Percentiles rank a stretch among this genome's conserved stretches.
Evolutionary conservation across 2,113 vertebrate genomes (phyloP).

Genomic region (Esox niger): DNA sequence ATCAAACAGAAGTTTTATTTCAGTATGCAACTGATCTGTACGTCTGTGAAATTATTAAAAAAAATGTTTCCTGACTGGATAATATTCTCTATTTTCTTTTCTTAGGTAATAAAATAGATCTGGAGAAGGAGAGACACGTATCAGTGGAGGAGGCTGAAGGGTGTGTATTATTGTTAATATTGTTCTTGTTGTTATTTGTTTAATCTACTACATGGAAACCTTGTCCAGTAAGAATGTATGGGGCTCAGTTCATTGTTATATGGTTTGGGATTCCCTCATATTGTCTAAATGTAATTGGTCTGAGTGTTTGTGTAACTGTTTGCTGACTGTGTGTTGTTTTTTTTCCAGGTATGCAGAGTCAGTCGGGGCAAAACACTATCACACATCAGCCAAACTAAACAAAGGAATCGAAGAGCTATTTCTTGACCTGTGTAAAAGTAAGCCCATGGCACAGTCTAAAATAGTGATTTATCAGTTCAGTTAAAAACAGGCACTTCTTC

Average conservation of each 20-base stretch:
- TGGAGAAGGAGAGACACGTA: conserved; percentile 97
- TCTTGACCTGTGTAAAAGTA: conserved; percentile 98
- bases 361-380: conserved; percentile 97
- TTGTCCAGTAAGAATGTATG: too few relatives aligned
- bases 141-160: conserved; percentile 94
- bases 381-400: conserved; percentile 96
- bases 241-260: too few relatives aligned
- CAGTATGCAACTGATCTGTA: too few relatives aligned
- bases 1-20: too few relatives aligned
- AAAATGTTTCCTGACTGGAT: neutral
- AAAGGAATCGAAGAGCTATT: conserved; percentile 99
- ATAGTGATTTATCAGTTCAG: neutral
- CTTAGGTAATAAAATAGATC: conserved; percentile 95
- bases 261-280: too few relatives aligned
- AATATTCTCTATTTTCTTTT: neutral
- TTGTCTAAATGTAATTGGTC: too few relatives aligned
- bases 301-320: neutral
- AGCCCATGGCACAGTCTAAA: conserved; percentile 35
- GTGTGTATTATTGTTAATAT: conserved; percentile 70
- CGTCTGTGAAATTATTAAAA: too few relatives aligned
- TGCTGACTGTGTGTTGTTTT: neutral
- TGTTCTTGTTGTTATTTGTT: conserved; percentile 1
- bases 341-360: conserved; percentile 89
- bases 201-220: too few relatives aligned
- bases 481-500: too few relatives aligned